A percentile compares a stretch with the other conserved stretches of the same genome.
Conservation (phyloP, 2,797 vertebrate genomes). For the Pelodytes ibericus region DNA sequence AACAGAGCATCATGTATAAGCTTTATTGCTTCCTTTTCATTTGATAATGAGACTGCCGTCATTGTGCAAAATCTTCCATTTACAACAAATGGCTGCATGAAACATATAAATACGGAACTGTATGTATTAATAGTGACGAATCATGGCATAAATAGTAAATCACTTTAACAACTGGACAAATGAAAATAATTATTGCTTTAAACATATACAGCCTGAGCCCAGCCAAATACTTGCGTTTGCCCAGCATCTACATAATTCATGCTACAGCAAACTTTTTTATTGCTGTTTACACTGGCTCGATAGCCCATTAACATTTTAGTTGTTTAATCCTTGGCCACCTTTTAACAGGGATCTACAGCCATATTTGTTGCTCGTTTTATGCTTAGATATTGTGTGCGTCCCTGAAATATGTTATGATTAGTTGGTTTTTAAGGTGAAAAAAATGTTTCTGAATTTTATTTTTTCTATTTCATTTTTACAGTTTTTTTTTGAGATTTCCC, state of each 20-base stretch:
- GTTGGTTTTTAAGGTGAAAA: too few species aligned
- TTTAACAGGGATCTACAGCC: background rate
- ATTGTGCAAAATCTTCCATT: slow-evolving; percentile 7
- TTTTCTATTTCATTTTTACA: too few species aligned
- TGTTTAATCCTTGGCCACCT: background rate
- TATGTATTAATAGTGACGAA: slow-evolving; percentile 18
- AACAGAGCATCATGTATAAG: background rate
- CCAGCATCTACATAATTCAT: background rate
- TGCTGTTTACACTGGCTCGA: background rate
- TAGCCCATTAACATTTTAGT: background rate
- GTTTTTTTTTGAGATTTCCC: too few species aligned
- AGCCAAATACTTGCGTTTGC: background rate
- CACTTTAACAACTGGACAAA: background rate
- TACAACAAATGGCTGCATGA: background rate
- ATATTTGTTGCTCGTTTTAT: too few species aligned
- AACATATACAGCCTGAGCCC: background rate
- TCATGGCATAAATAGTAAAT: slow-evolving; percentile 14
- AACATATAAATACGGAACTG: slow-evolving; percentile 17
- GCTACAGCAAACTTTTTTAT: background rate
- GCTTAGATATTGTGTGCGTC: too few species aligned
- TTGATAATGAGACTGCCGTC: slow-evolving; percentile 22
- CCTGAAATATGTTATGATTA: too few species aligned
- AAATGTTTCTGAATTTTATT: too few species aligned
- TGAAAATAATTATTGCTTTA: slow-evolving; percentile 28
- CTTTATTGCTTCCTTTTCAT: slow-evolving; percentile 32